These are phyloP conservation scores for Ptilodon capucinus DNA, from an alignment of 2,888 invertebrate species.

Conservation along the genomic window DNA sequence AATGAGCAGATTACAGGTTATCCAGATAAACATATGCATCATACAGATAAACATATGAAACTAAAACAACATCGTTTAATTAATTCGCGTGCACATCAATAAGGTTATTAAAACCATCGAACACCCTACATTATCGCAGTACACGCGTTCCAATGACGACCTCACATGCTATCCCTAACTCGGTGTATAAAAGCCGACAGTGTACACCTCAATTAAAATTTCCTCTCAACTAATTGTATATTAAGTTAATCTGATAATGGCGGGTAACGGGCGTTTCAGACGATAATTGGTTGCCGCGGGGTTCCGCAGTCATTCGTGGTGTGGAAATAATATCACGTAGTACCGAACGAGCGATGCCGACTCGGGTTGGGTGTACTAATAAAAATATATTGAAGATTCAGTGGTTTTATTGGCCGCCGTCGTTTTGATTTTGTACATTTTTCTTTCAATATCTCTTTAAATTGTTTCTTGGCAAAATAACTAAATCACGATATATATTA, in stretches of 20 bases:
- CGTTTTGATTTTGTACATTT: neutral
- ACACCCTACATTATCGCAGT: neutral
- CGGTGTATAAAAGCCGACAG: constrained; percentile 26
- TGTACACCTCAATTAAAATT: constrained; percentile 52
- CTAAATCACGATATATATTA: too few species aligned
- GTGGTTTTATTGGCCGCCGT: neutral
- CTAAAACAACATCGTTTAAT: neutral
- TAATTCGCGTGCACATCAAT: neutral
- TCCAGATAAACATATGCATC: too few species aligned
- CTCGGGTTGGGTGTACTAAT: constrained; percentile 11
- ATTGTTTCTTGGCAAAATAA: too few species aligned
- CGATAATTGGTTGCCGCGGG: constrained; percentile 52
- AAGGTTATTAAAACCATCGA: neutral
- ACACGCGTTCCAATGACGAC: neutral
- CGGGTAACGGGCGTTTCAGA: constrained; percentile 50
- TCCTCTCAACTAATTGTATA: constrained; percentile 57
- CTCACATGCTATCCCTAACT: neutral
- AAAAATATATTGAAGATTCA: constrained; percentile 10
- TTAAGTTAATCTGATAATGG: constrained; percentile 59
- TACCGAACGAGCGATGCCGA: constrained; percentile 1
- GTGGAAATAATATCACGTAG: constrained; percentile 27
- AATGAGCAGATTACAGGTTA: too few species aligned
- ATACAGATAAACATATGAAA: too few species aligned
- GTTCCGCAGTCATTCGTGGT: constrained; percentile 32
- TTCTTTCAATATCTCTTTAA: too few species aligned